Evolutionary conservation across 2,113 vertebrate genomes (phyloP).

Genomic region (Antechinus stuartii): DNA sequence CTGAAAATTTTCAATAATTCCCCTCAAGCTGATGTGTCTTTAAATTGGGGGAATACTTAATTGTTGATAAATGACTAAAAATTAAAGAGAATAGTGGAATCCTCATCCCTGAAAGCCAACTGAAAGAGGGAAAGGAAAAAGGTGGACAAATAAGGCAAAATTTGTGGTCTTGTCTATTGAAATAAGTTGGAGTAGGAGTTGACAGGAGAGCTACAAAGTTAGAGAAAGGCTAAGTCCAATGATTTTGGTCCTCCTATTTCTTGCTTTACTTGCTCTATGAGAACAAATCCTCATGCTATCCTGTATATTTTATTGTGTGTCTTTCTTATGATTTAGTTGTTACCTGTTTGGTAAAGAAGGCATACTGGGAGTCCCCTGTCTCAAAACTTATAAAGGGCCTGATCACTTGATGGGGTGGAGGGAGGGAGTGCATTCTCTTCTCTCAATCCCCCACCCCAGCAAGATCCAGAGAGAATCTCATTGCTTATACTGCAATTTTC

Average conservation of each 20-base stretch:
- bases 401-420: neutral
- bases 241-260: slow-evolving; percentile 27
- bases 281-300: neutral
- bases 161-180: slow-evolving; percentile 21
- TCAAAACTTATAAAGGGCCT: neutral
- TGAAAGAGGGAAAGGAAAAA: neutral
- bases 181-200: neutral
- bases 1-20: slow-evolving; percentile 57
- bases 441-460: neutral
- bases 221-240: neutral
- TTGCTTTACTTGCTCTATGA: neutral
- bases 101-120: neutral
- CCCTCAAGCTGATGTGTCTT: slow-evolving; percentile 43
- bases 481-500: slow-evolving; percentile 86
- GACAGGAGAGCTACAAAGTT: neutral
- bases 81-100: neutral
- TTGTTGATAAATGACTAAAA: slow-evolving; percentile 60
- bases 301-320: neutral
- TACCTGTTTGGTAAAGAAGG: neutral
- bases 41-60: slow-evolving; percentile 47
- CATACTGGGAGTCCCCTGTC: neutral
- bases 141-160: neutral
- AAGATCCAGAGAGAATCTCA: slow-evolving; percentile 81
- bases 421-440: neutral
- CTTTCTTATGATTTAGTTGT: neutral